A percentile compares a stretch with the other conserved stretches of the same genome.
phyloP scores from a whole-genome alignment of 1,140 invertebrate genomes.

The Aethina tumida region DNA sequence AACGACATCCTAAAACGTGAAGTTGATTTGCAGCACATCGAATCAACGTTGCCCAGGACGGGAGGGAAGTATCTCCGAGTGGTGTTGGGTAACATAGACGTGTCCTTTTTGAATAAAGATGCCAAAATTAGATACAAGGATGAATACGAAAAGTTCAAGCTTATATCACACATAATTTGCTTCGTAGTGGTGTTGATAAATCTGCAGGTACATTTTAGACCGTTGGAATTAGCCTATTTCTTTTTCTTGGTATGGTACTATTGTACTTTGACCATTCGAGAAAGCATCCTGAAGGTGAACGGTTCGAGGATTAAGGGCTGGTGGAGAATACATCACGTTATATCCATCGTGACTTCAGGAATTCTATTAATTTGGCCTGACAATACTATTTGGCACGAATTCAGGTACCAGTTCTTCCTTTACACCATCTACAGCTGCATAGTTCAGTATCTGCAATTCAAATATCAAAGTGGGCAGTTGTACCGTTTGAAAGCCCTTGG shows the following conservation, averaged over 20 bases:
- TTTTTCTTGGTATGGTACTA: constrained; percentile 98
- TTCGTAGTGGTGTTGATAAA: constrained; percentile 75
- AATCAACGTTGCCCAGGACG: constrained; percentile 70
- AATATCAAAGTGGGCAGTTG: constrained; percentile 90
- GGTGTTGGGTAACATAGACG: constrained; percentile 84
- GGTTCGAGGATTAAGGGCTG: constrained; percentile 89
- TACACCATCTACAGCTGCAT: constrained; percentile 81
- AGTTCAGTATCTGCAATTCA: constrained; percentile 46
- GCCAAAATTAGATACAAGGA: constrained; percentile 92
- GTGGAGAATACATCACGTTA: constrained; percentile 96
- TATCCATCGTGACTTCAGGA: constrained; percentile 85
- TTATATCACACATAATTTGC: constrained; percentile 85
- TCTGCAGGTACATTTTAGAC: constrained; percentile 50
- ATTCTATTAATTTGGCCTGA: constrained; percentile 95
- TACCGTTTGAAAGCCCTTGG: constrained; percentile 91
- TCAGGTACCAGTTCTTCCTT: constrained; percentile 83
- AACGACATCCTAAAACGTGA: constrained; percentile 65
- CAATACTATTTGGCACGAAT: constrained; percentile 77
- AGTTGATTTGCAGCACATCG: constrained; percentile 70
- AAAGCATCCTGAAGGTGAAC: constrained; percentile 90
- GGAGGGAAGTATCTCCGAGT: constrained; percentile 61
- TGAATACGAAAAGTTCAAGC: constrained; percentile 95
- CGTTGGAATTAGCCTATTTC: constrained; percentile 83
- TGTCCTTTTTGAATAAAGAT: constrained; percentile 89
- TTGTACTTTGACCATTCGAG: constrained; percentile 95